Conservation (phyloP, 2,113 vertebrate genomes). For the Galbula dea region DNA sequence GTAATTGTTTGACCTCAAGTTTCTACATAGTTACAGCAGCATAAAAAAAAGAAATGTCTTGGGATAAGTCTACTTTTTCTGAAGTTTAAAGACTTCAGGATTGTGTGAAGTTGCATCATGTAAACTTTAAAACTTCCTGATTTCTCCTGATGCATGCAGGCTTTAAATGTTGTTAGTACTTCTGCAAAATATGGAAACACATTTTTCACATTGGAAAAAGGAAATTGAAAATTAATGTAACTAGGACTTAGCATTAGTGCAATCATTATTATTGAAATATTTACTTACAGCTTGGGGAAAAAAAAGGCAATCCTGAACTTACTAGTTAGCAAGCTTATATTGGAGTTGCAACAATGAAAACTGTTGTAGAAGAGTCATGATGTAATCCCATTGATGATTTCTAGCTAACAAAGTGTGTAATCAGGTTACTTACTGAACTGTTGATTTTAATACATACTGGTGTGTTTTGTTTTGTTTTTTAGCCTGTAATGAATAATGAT, state of each 20-base stretch:
- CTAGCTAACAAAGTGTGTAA: background rate
- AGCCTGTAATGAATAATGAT: conserved; percentile 98
- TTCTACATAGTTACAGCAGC: background rate
- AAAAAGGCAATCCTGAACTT: background rate
- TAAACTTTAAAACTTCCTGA: background rate
- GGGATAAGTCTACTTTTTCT: background rate
- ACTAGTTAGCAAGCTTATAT: background rate
- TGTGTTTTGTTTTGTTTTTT: background rate
- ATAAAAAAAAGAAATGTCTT: background rate
- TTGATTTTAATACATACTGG: background rate
- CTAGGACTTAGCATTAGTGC: background rate
- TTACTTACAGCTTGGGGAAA: background rate
- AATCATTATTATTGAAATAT: background rate
- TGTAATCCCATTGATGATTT: background rate
- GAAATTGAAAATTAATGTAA: background rate
- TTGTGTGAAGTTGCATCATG: background rate
- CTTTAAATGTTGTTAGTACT: background rate
- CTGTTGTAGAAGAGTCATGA: background rate
- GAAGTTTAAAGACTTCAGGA: background rate
- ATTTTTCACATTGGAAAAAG: background rate
- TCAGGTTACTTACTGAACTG: background rate
- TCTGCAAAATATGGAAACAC: background rate
- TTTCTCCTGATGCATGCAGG: background rate
- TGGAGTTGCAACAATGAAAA: background rate
- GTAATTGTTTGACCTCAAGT: background rate